phyloP scores from a whole-genome alignment of 2,888 invertebrate genomes.

The Phengaris arion region DNA sequence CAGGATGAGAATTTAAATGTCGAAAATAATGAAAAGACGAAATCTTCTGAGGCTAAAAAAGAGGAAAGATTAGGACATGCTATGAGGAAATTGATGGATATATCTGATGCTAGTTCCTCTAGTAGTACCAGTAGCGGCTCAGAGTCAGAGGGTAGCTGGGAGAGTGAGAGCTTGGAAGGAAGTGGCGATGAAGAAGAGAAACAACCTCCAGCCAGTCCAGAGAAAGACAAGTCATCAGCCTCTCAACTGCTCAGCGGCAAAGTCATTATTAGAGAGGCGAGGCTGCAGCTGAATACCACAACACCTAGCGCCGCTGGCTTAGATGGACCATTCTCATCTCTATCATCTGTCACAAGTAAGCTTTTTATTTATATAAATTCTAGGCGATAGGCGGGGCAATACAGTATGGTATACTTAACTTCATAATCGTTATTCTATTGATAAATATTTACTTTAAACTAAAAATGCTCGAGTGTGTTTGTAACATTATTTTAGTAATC shows the following conservation, averaged over 20 bases:
- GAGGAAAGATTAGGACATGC: constrained; percentile 71
- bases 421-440: too few species aligned
- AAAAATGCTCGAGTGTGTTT: too few species aligned
- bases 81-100: constrained; percentile 72
- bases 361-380: constrained; percentile 32
- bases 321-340: constrained; percentile 84
- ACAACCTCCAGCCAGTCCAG: constrained; percentile 65
- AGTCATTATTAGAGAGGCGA: constrained; percentile 84
- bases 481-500: too few species aligned
- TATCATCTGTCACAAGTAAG: constrained; percentile 66
- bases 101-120: constrained; percentile 73
- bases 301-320: constrained; percentile 66
- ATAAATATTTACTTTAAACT: too few species aligned
- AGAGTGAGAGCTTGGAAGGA: constrained; percentile 62
- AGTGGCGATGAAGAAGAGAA: constrained; percentile 67
- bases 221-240: constrained; percentile 66
- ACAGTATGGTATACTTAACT: too few species aligned
- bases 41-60: constrained; percentile 56
- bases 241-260: constrained; percentile 81
- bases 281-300: constrained; percentile 80
- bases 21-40: constrained; percentile 59
- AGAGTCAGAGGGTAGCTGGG: constrained; percentile 72
- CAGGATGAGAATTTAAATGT: constrained; percentile 69
- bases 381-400: too few species aligned
- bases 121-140: constrained; percentile 71